phyloP scores from a whole-genome alignment of 2,888 invertebrate species.

The Gymnoscelis rufifasciata region DNA sequence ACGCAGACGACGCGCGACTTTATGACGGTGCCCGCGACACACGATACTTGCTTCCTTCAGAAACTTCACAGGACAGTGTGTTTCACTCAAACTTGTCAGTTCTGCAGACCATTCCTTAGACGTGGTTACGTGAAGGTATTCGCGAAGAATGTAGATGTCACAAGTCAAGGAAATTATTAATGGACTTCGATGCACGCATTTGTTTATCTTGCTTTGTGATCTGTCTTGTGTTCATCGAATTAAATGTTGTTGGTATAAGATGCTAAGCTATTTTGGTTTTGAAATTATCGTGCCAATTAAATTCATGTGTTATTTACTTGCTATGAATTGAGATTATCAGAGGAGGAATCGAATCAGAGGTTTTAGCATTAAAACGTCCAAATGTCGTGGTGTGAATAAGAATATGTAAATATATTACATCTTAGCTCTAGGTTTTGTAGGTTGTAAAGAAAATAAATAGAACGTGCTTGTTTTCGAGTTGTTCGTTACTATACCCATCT shows the following conservation, averaged over 20 bases:
- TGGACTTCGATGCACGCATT: conserved; percentile 24
- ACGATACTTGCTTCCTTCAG: conserved; percentile 55
- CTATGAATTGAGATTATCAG: too few species aligned
- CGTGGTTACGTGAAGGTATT: conserved; percentile 68
- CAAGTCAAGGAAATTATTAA: conserved; percentile 26
- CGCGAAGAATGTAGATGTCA: conserved; percentile 27
- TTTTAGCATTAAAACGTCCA: too few species aligned
- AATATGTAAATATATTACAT: too few species aligned
- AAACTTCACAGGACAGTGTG: conserved; percentile 55
- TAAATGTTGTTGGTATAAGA: conserved; percentile 6
- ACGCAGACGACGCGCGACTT: conserved; percentile 64
- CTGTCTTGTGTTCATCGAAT: conserved; percentile 19
- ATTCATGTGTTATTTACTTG: too few species aligned
- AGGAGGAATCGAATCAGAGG: too few species aligned
- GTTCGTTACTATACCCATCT: too few species aligned
- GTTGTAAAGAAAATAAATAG: too few species aligned
- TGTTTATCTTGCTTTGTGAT: conserved; percentile 19
- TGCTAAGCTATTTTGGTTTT: neutral
- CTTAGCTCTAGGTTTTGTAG: too few species aligned
- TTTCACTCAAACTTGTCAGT: conserved; percentile 46
- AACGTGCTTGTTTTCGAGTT: too few species aligned
- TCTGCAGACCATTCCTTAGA: conserved; percentile 32
- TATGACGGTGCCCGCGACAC: conserved; percentile 64
- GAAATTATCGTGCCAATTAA: neutral
- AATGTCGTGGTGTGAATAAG: too few species aligned